Evolutionary conservation across 2,113 vertebrate species (phyloP), one percentile per base, ranked within the genome.

Genomic region (Callionymus lyra): DNA sequence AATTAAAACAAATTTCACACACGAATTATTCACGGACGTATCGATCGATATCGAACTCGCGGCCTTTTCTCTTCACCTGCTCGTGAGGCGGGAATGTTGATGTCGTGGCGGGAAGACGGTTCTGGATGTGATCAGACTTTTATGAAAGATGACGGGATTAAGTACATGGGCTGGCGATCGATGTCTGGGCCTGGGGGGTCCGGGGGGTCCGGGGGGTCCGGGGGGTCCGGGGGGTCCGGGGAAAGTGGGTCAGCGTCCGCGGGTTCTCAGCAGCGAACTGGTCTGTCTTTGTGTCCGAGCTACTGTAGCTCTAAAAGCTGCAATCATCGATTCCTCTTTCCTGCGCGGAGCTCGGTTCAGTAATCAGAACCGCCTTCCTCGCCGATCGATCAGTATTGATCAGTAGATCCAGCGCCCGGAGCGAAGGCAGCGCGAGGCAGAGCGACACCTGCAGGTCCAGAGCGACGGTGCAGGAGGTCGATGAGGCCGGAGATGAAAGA

Each of bases 231-330:
- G 39, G 41, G 53, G 53, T 56, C 31, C 40, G 59, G 55, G 68
- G 31, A 56, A 66, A 68, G 53, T 58, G 56, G 67, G 70, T 47
- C 56, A 65, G 58, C 52, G 13, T 4, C 16, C 12, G 3, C 44
- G 0, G 12, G 9, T 12, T 35, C 58, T 54, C 69, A 44, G 15
- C 48, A 43, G 57, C 54, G 11, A 50, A 46, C 36, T 68, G 50
- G 63, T 56, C n/a, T 43, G 70, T 78, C 67, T 78, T 74, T 80
- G 74, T 77, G 72, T 74, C 66, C 65, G 47, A 68, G 74, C 78
- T 80, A 82, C 80, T 85, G 82, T 81, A 85, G 84, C 82, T 84
- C 76, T 85, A 83, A 85, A 87, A 85, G 83, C 85, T 83, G 84
- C 77, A 84, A 74, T 80, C 61, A 86, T 87, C 71, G 85, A 87